Evolutionary conservation across 2,797 vertebrate genomes (phyloP).

Genomic region (Monodelphis domestica): DNA sequence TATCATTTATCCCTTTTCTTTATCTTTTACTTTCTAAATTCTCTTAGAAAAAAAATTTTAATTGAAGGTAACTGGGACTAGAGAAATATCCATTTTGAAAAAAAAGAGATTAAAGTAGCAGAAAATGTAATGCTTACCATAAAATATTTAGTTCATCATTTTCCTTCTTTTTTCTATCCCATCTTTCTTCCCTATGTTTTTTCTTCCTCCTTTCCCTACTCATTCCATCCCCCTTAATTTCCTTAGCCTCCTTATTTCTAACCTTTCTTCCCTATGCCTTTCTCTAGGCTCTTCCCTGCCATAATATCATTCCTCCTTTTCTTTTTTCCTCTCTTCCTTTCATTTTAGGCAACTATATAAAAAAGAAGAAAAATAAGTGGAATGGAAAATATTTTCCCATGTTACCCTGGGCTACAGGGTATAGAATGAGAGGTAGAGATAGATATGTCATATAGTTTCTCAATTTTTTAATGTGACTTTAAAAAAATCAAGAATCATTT

Average conservation of each 20-base stretch:
- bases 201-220: too few relatives aligned
- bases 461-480: constrained; percentile 50
- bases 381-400: constrained; percentile 54
- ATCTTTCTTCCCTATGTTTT: not conserved
- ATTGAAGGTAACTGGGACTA: not conserved
- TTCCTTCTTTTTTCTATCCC: not conserved
- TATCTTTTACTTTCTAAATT: not conserved
- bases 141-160: not conserved
- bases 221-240: not conserved
- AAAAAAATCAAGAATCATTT: constrained; percentile 68
- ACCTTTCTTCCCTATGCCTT: too few relatives aligned
- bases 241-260: not conserved
- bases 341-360: not conserved
- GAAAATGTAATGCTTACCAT: not conserved
- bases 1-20: not conserved
- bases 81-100: not conserved
- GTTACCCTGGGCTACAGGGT: constrained; percentile 17
- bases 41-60: not conserved
- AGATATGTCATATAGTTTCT: constrained; percentile 44
- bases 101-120: not conserved
- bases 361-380: constrained; percentile 4
- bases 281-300: too few relatives aligned
- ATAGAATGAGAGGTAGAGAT: not conserved
- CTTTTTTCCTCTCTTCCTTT: not conserved
- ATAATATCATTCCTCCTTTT: too few relatives aligned